These are phyloP conservation scores for Bufo bufo DNA, from an alignment of 2,113 vertebrate genomes.

Conservation along the genomic window DNA sequence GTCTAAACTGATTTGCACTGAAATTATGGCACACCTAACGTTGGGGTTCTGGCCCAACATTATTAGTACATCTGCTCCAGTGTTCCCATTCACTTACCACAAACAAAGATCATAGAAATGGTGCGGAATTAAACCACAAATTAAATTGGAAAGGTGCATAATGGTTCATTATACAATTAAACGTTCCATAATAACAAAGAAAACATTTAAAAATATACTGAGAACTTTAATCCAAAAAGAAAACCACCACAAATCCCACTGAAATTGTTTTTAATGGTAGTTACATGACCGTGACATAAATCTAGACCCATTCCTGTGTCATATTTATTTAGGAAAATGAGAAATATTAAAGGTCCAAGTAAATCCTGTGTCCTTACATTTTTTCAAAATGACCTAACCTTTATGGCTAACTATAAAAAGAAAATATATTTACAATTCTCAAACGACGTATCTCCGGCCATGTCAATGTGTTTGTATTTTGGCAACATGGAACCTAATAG, in stretches of 20 bases:
- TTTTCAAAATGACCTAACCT: not conserved
- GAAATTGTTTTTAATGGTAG: slow-evolving; percentile 10
- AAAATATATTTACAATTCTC: slow-evolving; percentile 11
- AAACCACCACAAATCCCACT: not conserved
- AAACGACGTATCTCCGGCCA: not conserved
- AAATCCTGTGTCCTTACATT: not conserved
- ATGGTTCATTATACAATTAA: not conserved
- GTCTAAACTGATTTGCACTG: too few species aligned
- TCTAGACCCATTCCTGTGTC: not conserved
- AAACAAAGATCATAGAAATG: too few species aligned
- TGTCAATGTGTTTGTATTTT: slow-evolving; percentile 14
- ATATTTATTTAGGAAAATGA: not conserved
- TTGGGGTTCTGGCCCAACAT: too few species aligned
- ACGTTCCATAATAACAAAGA: not conserved
- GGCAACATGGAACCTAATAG: not conserved
- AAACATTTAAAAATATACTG: not conserved
- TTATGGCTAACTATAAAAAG: slow-evolving; percentile 4
- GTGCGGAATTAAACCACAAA: too few species aligned
- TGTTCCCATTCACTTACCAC: too few species aligned
- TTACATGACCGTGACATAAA: not conserved
- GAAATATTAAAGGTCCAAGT: not conserved
- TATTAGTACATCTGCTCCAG: too few species aligned
- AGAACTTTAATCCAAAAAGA: not conserved
- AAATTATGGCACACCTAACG: too few species aligned
- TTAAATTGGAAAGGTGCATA: not conserved